Base-by-base conservation (phyloP, 2,113 vertebrate genomes). In the Coreoperca whiteheadi region DNA sequence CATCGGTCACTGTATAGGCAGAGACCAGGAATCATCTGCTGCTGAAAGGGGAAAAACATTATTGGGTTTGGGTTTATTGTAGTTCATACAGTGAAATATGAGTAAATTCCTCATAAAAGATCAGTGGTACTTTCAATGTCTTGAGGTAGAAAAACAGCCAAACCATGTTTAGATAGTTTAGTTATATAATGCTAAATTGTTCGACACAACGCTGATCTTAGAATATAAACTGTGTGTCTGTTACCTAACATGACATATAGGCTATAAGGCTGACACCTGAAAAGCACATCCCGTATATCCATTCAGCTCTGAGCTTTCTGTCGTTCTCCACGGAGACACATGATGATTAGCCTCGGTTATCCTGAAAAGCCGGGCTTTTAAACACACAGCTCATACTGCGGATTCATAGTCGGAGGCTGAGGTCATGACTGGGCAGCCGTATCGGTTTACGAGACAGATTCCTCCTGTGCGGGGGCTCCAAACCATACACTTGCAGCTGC, bases 371-470 rank as follows among this genome's bases (percentile, higher is more conserved):
- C 46, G 4, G 64, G 80, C 88, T 90, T 89, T 93, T 87, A 90
- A 94, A 91, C 53, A 79, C 78, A 66, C 71, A 54, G 81, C 91
- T 89, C 85, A 81, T 32, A 78, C 86, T 71, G 77, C 89, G 88
- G 56, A 87, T 84, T 93, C 92, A 94, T 95, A 79, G 89, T 93
- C 93, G 69, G 74, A 87, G 78, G 83, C 91, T 95, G 94, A 95
- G 94, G 93, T 95, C 94, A 96, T 84, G 81, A 86, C 88, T 94
- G 88, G 87, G 83, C 90, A 87, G 90, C 84, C 67, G 61, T 91
- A 93, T 95, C 91, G 1, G 83, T 94, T 95, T 95, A 94, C 93
- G 84, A 85, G 89, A 87, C 86, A 69, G 87, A 90, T 88, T 94
- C 87, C 84, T 92, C 74, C 82, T 92, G 84, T 85, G 84, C 85